These are phyloP conservation scores for Oryzias woworae DNA, from an alignment of 2,113 vertebrate genomes.

Conservation along the genomic window DNA sequence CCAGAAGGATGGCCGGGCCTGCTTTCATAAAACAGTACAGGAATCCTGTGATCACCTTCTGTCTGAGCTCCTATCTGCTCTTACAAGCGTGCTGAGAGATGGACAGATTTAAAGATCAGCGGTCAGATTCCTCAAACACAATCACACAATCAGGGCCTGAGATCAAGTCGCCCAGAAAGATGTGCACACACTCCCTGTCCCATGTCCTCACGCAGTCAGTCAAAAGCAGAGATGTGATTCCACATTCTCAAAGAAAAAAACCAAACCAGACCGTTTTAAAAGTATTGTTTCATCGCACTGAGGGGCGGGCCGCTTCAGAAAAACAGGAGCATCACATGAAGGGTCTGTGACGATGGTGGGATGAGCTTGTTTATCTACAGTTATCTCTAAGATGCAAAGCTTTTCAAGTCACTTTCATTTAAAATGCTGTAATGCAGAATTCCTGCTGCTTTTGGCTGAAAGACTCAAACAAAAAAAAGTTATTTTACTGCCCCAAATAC, in stretches of 20 bases:
- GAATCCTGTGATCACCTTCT: conserved; percentile 57
- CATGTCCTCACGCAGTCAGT: neutral
- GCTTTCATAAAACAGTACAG: conserved; percentile 34
- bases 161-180: conserved; percentile 42
- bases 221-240: neutral
- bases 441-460: conserved; percentile 10
- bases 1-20: conserved; percentile 41
- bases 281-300: conserved; percentile 1
- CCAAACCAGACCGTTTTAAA: conserved; percentile 10
- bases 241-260: no score
- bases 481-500: conserved; percentile 33
- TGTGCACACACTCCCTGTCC: conserved; percentile 6
- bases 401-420: conserved; percentile 15
- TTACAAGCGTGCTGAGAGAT: conserved; percentile 63
- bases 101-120: conserved; percentile 55
- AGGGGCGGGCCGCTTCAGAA: neutral
- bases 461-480: conserved; percentile 11
- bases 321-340: conserved; percentile 6
- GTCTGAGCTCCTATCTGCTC: conserved; percentile 40
- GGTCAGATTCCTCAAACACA: conserved; percentile 46
- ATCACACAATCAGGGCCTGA: conserved; percentile 42
- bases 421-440: conserved; percentile 19
- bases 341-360: neutral
- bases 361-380: conserved; percentile 8
- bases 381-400: conserved; percentile 10